Base-by-base conservation (phyloP, 1,140 invertebrate species). In the Zaprionus lachaisei region DNA sequence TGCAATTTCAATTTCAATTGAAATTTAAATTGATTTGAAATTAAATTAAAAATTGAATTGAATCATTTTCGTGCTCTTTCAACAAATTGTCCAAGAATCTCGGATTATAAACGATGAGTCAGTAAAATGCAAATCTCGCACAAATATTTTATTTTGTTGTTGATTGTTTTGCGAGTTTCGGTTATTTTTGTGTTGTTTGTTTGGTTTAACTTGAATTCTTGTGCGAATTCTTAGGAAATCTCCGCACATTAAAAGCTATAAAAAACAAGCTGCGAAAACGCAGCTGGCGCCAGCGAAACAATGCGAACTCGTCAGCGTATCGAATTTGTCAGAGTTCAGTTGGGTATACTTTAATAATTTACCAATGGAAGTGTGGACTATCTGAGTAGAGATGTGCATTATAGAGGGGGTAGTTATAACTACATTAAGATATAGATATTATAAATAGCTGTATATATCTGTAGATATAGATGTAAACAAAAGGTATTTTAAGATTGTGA, bases 181-280 rank as follows among this genome's bases (percentile, higher is more conserved):
- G 41, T 72, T 76, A 63, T 83, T 68, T 58, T 63, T 63, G 47
- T 65, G 5, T 5, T 60, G 68, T 71, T 57, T 47, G 20, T 26
- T 24, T 37, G 54, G 58, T 51, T 56, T 26, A 17, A 20, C 57
- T 71, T 65, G 77, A 87, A 87, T 89, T 89, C 83, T 83, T 72
- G 63, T 71, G 80, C 84, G 49, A 72, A 81, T 87, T 89, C 84
- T 83, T 83, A 71, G 84, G 78, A 89, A 89, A 87, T 82, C 78
- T 75, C 83, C 41, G 41, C 41, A 28, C 44, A 63, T 37, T 61
- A 51, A 60, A 73, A 47, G 3, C 0, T 5, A 41, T 41, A 41
- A 41, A 41, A 65, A 80, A 44, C 49, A 61, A 70, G 77, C 54
- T 79, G 71, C 54, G 72, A 83, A 70, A 85, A 70, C 72, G 66